Evolutionary conservation across 2,113 vertebrate genomes (phyloP), one percentile per base, ranked within the genome.

Genomic region (Cavia porcellus): DNA sequence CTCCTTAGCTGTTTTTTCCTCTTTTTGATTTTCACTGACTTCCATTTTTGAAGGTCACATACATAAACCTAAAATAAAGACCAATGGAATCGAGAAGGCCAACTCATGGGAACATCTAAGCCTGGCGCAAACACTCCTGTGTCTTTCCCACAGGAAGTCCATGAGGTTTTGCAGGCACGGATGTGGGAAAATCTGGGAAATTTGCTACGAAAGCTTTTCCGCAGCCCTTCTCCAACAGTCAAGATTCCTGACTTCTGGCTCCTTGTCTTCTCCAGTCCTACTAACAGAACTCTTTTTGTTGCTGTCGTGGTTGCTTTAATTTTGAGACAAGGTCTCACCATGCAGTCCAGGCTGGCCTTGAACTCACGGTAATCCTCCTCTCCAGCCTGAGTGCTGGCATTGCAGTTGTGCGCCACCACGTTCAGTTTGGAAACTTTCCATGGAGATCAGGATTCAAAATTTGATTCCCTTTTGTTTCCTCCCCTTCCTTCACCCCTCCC

Each of bases 81-180:
- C 59, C 22, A 45, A 72, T 45, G 42, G 55, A 74, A 85, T 42
- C 35, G 77, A 80, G 74, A 85, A 83, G 72, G 83, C 25, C 25
- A 10, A 47, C 64, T 87, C 25, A 22, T 13, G 57, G 86, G 42
- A 85, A 24, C 62, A 22, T 57, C 9, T 32, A 66, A 55, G 59
- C 84, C 8, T 0, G 0, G 57, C 32, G 7, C 32, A 75, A 92
- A 83, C 7, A 6, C 2, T 4, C 3, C 3, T 1, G 50, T 1
- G 47, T 15, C 12, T 47, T 86, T 72, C 64, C 70, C 84, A 57
- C 38, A 75, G 94, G 96, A 96, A 95, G 75, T 1, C 3, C 12
- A 15, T 2, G 47, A 50, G 93, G 38, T 66, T 28, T 45, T 35
- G 61, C 45, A 35, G 64, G n/a, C 66, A 3, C 0, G 5, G 86